A percentile compares a stretch with the other conserved stretches of the same genome.
These are phyloP conservation scores for Danaus chrysippus DNA, from an alignment of 2,888 invertebrate genomes.

Conservation along the genomic window DNA sequence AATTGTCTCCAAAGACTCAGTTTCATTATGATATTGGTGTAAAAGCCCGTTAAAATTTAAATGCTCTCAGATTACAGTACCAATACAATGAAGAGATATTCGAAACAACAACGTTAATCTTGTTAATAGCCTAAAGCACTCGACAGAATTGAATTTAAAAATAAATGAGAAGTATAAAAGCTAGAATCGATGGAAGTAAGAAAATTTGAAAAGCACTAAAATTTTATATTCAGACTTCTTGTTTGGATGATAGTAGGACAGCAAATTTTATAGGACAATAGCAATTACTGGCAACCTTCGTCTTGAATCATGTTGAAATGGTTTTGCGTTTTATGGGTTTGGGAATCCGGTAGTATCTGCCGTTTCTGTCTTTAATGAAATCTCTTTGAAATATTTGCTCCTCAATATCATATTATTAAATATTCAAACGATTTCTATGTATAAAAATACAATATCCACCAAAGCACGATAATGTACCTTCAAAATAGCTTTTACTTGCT, in stretches of 20 bases:
- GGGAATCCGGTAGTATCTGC: conserved; percentile 51
- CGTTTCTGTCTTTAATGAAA: conserved; percentile 45
- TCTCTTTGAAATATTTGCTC: conserved; percentile 34
- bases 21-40: conserved; percentile 10
- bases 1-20: neutral
- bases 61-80: conserved; percentile 13
- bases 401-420: too few species aligned
- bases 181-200: conserved; percentile 48
- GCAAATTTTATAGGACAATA: conserved; percentile 59
- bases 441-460: too few species aligned
- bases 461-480: neutral
- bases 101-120: conserved; percentile 46
- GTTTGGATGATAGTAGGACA: conserved; percentile 57
- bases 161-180: conserved; percentile 54
- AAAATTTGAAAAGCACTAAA: conserved; percentile 66
- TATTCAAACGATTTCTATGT: too few species aligned
- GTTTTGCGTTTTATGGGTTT: conserved; percentile 65
- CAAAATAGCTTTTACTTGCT: conserved; percentile 15
- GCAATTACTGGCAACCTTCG: conserved; percentile 71
- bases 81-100: conserved; percentile 25
- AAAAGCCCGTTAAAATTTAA: conserved; percentile 17
- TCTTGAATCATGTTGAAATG: conserved; percentile 67
- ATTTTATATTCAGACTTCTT: conserved; percentile 60
- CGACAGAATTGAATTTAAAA: conserved; percentile 53
- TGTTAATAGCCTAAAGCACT: conserved; percentile 52